Evolutionary conservation across 1,140 invertebrate genomes (phyloP), one percentile per base, ranked within the genome.

Genomic region (Drosophila novamexicana): DNA sequence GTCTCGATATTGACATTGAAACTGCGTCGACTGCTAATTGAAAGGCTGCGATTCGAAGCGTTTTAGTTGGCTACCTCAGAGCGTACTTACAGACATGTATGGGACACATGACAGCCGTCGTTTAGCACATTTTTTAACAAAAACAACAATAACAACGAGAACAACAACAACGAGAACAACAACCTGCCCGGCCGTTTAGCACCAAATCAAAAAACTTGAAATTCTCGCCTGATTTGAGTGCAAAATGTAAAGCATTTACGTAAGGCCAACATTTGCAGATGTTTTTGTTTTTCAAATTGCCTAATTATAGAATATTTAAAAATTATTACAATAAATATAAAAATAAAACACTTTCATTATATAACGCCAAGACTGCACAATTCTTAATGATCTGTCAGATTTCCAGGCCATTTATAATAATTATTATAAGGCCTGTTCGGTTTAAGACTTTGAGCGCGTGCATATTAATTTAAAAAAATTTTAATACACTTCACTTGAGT

Each of bases 1-100:
- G 40, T 61, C 66, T 61, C 37, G 62, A 39, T 61, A 45, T 53
- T 75, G 73, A 71, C 67, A 75, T 75, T 75, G 73, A 75, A 58
- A 29, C 22, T 16, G 70, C 52, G 50, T 34, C 50, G 39, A 12
- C 32, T 75, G 73, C 68, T 75, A 75, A 75, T 75, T 75, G 73
- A 57, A 69, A 74, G 62, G 49, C 64, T 61, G 64, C 57, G 64
- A 56, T 10, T 49, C 8, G 12, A 18, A 49, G 18, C 9, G 18
- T 29, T 47, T 54, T 45, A 9, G 8, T 37, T 6, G 4, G 32
- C 32, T 16, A n/a, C 8, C 39, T 7, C 14, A 12, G 6, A 14
- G 29, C 12, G 52, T 37, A 53, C 39, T 34, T 14, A 49, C 39
- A 45, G 16, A 56, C 9, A 45, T 42, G 34, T 61, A 7, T 52